These are phyloP conservation scores for Sinocyclocheilus maitianheensis DNA, from an alignment of 2,113 vertebrate genomes.

Conservation along the genomic window DNA sequence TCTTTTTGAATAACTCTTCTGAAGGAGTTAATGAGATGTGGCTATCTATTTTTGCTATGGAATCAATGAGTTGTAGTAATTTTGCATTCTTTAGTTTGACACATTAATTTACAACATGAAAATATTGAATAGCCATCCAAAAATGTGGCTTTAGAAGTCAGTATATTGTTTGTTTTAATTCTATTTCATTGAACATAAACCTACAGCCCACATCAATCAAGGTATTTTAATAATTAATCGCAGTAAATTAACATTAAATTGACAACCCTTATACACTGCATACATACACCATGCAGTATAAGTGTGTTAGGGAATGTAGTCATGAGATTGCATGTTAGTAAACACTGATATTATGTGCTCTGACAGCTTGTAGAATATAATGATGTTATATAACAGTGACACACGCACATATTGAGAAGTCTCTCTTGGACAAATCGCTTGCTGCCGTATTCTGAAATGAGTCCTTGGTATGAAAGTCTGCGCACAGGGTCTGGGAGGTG, in stretches of 20 bases:
- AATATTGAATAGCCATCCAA: not conserved
- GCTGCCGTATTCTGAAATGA: not conserved
- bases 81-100: not conserved
- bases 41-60: no score
- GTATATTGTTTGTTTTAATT: not conserved
- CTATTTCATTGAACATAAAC: not conserved
- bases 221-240: not conserved
- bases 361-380: not conserved
- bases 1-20: no score
- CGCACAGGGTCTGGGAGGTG: not conserved
- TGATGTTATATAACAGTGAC: conserved; percentile 15
- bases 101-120: not conserved
- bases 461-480: not conserved
- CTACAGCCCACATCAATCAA: no score
- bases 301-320: not conserved
- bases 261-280: not conserved
- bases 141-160: not conserved
- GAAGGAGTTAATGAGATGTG: no score
- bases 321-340: conserved; percentile 13
- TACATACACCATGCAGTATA: not conserved
- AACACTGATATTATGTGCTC: conserved; percentile 5
- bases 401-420: not conserved
- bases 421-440: conserved; percentile 14
- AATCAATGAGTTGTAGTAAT: no score
- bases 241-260: not conserved